phyloP scores from a whole-genome alignment of 2,113 vertebrate species.

The Crocuta crocuta region DNA sequence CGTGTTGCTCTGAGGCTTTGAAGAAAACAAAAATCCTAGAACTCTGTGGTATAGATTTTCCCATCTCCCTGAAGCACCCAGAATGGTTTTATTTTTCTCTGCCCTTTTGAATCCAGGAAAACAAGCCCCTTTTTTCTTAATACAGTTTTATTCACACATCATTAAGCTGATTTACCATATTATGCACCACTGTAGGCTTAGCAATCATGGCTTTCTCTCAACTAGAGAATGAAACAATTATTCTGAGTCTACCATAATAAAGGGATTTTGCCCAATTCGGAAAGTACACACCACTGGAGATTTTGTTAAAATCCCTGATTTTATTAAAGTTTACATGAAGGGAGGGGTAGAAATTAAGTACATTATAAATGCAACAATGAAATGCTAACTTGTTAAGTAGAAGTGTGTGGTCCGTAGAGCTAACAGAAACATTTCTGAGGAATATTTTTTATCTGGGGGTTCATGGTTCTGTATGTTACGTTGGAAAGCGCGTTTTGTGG shows the following conservation, averaged over 20 bases:
- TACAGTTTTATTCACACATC: conserved; percentile 66
- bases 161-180: conserved; percentile 72
- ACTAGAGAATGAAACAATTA: conserved; percentile 58
- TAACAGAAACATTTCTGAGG: neutral
- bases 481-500: neutral
- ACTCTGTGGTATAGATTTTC: conserved; percentile 66
- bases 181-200: conserved; percentile 53
- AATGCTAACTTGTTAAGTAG: conserved; percentile 22
- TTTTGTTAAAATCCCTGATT: conserved; percentile 63
- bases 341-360: conserved; percentile 21
- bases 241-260: conserved; percentile 52
- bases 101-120: conserved; percentile 12
- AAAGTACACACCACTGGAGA: neutral
- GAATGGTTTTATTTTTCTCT: conserved; percentile 34
- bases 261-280: conserved; percentile 60
- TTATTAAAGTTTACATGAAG: conserved; percentile 55
- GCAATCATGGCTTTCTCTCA: conserved; percentile 59
- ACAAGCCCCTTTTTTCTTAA: conserved; percentile 38
- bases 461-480: conserved; percentile 10
- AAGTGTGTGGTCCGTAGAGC: neutral
- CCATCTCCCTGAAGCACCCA: conserved; percentile 63
- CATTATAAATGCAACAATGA: conserved; percentile 54
- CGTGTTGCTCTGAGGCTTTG: conserved; percentile 62
- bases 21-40: conserved; percentile 38
- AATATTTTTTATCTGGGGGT: neutral